These are phyloP conservation scores for Dendrocincla tyrannina DNA, from an alignment of 2,797 vertebrate species.

Conservation along the genomic window DNA sequence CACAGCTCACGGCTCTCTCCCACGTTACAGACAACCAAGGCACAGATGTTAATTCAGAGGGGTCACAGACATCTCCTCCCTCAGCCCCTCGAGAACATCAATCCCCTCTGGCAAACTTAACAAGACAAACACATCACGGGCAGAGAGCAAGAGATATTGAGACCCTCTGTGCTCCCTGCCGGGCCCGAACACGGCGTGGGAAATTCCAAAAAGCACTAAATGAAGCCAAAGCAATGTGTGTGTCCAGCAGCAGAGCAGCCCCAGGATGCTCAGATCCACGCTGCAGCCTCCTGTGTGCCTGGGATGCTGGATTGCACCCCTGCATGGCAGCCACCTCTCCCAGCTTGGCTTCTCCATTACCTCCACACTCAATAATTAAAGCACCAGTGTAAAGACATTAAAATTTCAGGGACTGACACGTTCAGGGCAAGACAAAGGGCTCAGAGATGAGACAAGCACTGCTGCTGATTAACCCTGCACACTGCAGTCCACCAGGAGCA, in stretches of 20 bases:
- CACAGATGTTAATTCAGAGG: neutral
- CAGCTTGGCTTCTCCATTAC: conserved; percentile 33
- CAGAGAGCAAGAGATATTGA: neutral
- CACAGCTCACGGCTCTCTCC: neutral
- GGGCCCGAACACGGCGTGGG: neutral
- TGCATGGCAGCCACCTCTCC: neutral
- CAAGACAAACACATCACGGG: neutral
- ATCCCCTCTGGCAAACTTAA: neutral
- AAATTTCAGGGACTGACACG: conserved; percentile 43
- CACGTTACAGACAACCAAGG: neutral
- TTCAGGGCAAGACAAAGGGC: neutral
- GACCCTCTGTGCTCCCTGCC: neutral
- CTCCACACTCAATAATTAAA: conserved; percentile 29
- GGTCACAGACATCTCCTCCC: neutral
- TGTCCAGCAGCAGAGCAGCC: neutral
- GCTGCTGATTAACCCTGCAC: neutral
- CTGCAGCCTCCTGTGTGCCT: rapidly evolving
- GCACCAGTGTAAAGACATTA: conserved; percentile 46
- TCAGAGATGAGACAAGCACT: neutral
- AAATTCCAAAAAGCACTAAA: neutral
- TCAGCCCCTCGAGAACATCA: neutral
- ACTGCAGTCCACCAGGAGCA: rapidly evolving
- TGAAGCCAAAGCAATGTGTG: neutral
- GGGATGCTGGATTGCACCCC: rapidly evolving
- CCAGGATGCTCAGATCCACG: rapidly evolving